Evolutionary conservation across 37 sponge, comb jelly and placozoan species (phyloP).

Genomic region (Chondrosia reniformis): DNA sequence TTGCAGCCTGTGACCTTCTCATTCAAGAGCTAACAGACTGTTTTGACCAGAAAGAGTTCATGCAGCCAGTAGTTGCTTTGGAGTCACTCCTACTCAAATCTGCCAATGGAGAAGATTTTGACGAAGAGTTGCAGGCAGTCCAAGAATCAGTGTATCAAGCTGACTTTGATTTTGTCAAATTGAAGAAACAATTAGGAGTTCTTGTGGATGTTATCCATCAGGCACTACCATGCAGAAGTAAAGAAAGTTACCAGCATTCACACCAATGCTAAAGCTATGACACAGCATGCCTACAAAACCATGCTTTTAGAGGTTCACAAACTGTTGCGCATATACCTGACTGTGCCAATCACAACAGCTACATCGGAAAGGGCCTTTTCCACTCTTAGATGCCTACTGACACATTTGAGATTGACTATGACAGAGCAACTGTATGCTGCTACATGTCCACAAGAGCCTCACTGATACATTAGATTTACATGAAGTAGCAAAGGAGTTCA

Average conservation of each 20-base stretch:
- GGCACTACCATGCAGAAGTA: not conserved
- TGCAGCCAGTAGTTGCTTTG: not conserved
- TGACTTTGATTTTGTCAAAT: not conserved
- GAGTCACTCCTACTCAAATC: not conserved
- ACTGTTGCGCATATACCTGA: not conserved
- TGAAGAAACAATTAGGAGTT: not conserved
- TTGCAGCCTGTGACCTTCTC: conserved; percentile 2
- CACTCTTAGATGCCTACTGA: not conserved
- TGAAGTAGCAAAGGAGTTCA: not conserved
- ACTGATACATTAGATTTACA: not conserved
- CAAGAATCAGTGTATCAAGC: not conserved
- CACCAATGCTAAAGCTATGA: not conserved
- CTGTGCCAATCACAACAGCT: not conserved
- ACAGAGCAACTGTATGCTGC: not conserved
- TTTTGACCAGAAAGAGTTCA: not conserved
- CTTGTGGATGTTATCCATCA: not conserved
- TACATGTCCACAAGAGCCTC: not conserved
- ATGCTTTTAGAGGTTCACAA: not conserved
- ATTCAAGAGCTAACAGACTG: not conserved
- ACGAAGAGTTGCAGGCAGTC: not conserved
- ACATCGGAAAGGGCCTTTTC: conserved; percentile 1
- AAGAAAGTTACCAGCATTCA: not conserved
- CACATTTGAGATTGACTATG: not conserved
- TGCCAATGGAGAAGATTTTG: not conserved
- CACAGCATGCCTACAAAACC: not conserved